Evolutionary conservation across 2,888 invertebrate species (phyloP), one percentile per base, ranked within the genome.

Genomic region (Volucella zonaria): DNA sequence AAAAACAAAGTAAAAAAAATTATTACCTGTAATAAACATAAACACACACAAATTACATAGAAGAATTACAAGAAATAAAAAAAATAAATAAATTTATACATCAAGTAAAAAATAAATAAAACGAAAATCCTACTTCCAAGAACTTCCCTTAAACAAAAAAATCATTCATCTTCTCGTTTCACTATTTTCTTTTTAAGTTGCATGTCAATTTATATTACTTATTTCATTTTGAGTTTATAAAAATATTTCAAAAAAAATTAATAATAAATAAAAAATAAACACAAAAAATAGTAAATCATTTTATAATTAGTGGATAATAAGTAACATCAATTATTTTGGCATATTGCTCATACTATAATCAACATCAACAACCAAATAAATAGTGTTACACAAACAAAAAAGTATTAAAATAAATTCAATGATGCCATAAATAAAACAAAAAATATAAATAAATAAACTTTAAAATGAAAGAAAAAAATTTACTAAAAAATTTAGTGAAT

Each of bases 241-340:
- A n/a, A 9, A 58, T 45, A 74, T 18, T 51, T 56, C 42, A 18
- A 18, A 61, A 52, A 54, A 18, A 3, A n/a, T n/a, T 14, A 67
- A 45, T 67, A 51, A 68, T 23, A 74, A 52, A 71, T 51, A 62
- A 31, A 23, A 23, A 31, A 31, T 6, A 31, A 31, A 31, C 31
- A 31, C 45, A 58, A 62, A 23, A 68, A 71, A 73, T 67, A 73
- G 82, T 51, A 56, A 61, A 77, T 78, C 73, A 73, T 82, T 78
- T 77, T 67, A 62, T 61, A 45, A 62, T 71, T 77, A 67, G 61
- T 82, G 67, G 67, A 82, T 47, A 82, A 82, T 78, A 73, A 61
- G 49, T 64, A 62, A 81, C 76, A 71, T 85, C 85, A 85, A 85
- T 85, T 85, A 85, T 71, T 67, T 85, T 81, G 76, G 81, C 76